Conservation (phyloP, 2,888 invertebrate species). For the Copidosoma aretas region DNA sequence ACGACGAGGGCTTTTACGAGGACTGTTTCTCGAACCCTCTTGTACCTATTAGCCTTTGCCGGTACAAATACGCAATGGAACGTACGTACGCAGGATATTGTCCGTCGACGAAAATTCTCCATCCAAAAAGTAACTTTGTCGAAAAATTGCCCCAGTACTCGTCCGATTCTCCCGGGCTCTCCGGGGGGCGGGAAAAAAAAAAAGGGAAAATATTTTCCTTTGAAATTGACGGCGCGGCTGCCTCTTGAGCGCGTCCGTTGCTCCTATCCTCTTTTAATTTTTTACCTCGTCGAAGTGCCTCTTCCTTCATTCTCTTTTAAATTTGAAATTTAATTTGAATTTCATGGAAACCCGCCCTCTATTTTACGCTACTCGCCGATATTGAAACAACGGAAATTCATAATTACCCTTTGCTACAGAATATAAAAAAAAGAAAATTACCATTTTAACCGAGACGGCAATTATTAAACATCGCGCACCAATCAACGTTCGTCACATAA, state of each 20-base stretch:
- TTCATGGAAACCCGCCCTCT: background rate
- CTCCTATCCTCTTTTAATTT: background rate
- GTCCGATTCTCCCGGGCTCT: background rate
- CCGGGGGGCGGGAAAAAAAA: background rate
- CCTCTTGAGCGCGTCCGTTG: background rate
- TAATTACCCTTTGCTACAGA: background rate
- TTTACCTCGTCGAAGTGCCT: background rate
- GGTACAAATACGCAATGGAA: background rate
- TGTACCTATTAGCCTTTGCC: slow-evolving; percentile 13
- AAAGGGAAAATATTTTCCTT: background rate
- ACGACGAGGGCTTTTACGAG: slow-evolving; percentile 13
- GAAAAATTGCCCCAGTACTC: background rate
- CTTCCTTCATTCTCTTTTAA: background rate
- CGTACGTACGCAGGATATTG: too few species aligned
- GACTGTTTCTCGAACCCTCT: background rate
- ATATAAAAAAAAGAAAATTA: background rate
- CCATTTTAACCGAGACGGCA: too few species aligned
- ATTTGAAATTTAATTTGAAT: background rate
- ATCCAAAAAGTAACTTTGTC: background rate
- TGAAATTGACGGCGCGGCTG: slow-evolving; percentile 9
- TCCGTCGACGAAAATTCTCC: background rate
- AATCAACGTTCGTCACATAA: too few species aligned
- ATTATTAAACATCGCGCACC: too few species aligned
- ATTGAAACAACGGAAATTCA: background rate
- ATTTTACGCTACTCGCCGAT: background rate